Conservation (phyloP, 2,797 vertebrate genomes). For the Scarus forsteni region DNA sequence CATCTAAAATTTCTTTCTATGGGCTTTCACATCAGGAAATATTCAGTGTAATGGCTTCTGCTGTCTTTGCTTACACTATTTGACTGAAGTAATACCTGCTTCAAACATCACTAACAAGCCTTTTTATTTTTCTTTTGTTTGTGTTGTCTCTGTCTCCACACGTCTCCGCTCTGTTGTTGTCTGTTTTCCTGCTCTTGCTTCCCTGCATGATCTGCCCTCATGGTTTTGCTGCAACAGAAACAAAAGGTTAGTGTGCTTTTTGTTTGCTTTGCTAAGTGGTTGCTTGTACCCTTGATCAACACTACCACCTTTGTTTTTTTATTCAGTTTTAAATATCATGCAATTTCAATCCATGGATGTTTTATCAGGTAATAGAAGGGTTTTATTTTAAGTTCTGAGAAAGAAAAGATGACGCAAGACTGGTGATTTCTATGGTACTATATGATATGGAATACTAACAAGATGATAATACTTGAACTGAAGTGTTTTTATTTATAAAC, state of each 20-base stretch:
- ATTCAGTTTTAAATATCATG: too few species aligned
- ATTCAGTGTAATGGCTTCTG: conserved; percentile 32
- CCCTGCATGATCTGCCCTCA: conserved; percentile 57
- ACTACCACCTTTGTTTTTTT: neutral
- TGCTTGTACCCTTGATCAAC: neutral
- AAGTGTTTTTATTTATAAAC: too few species aligned
- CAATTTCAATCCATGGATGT: too few species aligned
- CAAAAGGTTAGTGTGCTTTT: conserved; percentile 65
- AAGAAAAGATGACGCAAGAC: too few species aligned
- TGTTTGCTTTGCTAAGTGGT: neutral
- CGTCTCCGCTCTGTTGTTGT: neutral
- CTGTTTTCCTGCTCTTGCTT: conserved; percentile 34
- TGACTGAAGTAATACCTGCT: conserved; percentile 45
- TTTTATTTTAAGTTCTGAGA: too few species aligned
- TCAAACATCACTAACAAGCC: conserved; percentile 54
- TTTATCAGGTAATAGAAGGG: too few species aligned
- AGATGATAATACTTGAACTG: too few species aligned
- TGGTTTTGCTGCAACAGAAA: conserved; percentile 67
- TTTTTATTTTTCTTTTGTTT: conserved; percentile 47
- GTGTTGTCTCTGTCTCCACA: conserved; percentile 25
- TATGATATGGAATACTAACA: too few species aligned
- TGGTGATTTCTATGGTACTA: too few species aligned
- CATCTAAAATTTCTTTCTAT: neutral
- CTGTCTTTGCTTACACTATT: conserved; percentile 37
- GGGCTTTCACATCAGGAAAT: conserved; percentile 10